phyloP scores from a whole-genome alignment of 2,888 invertebrate genomes.

The Protula sp. region DNA sequence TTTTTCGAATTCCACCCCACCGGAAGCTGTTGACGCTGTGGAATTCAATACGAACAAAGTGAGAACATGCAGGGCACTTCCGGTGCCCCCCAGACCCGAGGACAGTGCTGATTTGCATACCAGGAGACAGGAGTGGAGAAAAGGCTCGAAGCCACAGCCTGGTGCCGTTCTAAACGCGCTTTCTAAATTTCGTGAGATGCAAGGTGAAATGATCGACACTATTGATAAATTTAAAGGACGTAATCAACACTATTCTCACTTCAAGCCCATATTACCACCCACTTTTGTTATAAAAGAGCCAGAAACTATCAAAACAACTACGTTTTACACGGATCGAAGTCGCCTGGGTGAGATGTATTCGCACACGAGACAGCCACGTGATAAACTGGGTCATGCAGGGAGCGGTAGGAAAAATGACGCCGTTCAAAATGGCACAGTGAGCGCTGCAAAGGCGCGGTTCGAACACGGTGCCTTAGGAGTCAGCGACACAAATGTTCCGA shows the following conservation, averaged over 20 bases:
- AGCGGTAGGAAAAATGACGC: neutral
- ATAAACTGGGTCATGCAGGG: neutral
- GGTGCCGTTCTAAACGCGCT: conserved; percentile 11
- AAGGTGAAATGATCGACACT: neutral
- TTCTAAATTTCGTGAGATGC: conserved; percentile 6
- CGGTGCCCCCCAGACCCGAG: too few relatives aligned
- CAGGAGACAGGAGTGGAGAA: conserved; percentile 5
- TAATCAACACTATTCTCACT: too few relatives aligned
- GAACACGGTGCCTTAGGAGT: neutral
- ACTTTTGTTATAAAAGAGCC: too few relatives aligned
- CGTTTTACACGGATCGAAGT: neutral
- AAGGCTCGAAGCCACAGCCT: conserved; percentile 17
- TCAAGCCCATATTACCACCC: too few relatives aligned
- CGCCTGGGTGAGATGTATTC: neutral
- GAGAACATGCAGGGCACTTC: too few relatives aligned
- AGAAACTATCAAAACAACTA: too few relatives aligned
- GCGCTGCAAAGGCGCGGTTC: neutral
- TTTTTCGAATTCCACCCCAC: too few relatives aligned
- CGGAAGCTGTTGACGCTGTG: too few relatives aligned
- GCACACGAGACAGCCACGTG: neutral
- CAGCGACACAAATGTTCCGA: neutral
- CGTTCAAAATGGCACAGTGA: neutral
- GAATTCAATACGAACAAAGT: too few relatives aligned
- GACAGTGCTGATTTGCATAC: too few relatives aligned
- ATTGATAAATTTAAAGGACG: neutral